Evolutionary conservation across 2,113 vertebrate species (phyloP).

Genomic region (Neodontobutis hainanensis): DNA sequence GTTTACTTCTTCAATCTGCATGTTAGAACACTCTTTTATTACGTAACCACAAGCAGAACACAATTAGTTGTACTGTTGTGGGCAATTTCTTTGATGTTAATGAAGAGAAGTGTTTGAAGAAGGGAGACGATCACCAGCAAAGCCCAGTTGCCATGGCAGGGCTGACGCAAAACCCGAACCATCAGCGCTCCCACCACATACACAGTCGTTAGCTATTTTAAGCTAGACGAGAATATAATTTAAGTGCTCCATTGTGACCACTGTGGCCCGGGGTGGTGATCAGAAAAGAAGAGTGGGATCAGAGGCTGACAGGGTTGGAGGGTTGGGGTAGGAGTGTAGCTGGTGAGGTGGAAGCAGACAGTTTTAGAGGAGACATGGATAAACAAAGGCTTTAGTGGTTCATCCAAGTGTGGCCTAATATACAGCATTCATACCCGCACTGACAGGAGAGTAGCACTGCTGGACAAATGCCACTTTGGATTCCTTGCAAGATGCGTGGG

Average conservation of each 20-base stretch:
- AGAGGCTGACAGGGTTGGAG: constrained; percentile 32
- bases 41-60: constrained; percentile 35
- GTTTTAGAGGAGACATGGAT: constrained; percentile 36
- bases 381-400: constrained; percentile 25
- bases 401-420: constrained; percentile 9
- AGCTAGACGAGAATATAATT: constrained; percentile 66
- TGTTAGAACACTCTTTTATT: constrained; percentile 39
- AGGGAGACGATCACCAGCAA: constrained; percentile 57
- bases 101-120: constrained; percentile 66
- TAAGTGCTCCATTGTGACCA: constrained; percentile 50
- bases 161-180: constrained; percentile 62
- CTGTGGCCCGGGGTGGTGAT: constrained; percentile 40
- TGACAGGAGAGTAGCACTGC: constrained; percentile 31
- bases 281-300: constrained; percentile 7
- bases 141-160: constrained; percentile 75
- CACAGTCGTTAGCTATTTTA: constrained; percentile 71
- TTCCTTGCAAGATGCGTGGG: constrained; percentile 55
- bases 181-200: constrained; percentile 23
- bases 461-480: constrained; percentile 61
- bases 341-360: constrained; percentile 32
- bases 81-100: constrained; percentile 66
- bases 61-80: constrained; percentile 46
- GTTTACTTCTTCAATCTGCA: constrained; percentile 29
- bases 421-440: constrained; percentile 12
- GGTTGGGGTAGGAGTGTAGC: constrained; percentile 14